These are phyloP conservation scores for Volucella inflata DNA, from an alignment of 2,888 invertebrate species.

Conservation along the genomic window DNA sequence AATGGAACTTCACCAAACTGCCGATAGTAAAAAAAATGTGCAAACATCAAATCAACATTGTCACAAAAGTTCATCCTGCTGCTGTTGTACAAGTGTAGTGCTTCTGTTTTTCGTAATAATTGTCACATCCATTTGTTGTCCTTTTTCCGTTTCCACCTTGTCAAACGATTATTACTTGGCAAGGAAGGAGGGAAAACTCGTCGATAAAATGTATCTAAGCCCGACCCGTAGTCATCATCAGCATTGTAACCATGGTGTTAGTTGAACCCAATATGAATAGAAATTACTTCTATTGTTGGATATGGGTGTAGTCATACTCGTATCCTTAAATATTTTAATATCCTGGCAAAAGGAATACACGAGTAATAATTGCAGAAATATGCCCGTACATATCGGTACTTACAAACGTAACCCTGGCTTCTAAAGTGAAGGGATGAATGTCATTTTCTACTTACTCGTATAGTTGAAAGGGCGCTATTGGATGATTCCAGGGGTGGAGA, in stretches of 20 bases:
- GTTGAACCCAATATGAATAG: constrained; percentile 45
- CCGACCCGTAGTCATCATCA: constrained; percentile 1
- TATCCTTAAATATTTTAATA: constrained; percentile 66
- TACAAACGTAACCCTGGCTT: too few relatives aligned
- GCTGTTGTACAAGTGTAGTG: too few relatives aligned
- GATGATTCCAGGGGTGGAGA: constrained; percentile 15
- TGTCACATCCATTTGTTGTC: constrained; percentile 40
- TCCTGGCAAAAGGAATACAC: constrained; percentile 23
- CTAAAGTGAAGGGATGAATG: constrained; percentile 16
- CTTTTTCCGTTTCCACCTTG: constrained; percentile 14
- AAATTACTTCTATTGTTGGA: constrained; percentile 59
- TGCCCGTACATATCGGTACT: neutral
- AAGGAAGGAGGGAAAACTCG: neutral
- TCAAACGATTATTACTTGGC: constrained; percentile 21
- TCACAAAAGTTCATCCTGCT: constrained; percentile 40
- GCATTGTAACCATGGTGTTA: constrained; percentile 8
- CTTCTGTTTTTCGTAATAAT: constrained; percentile 34
- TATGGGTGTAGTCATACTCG: neutral
- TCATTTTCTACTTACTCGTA: neutral
- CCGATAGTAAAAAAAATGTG: constrained; percentile 30
- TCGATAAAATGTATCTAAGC: constrained; percentile 19
- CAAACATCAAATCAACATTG: constrained; percentile 63
- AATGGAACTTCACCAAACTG: constrained; percentile 44
- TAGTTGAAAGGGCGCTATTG: constrained; percentile 9
- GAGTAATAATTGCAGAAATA: constrained; percentile 40